Conservation (phyloP, 2,888 invertebrate species). For the Bellardia pandia region DNA sequence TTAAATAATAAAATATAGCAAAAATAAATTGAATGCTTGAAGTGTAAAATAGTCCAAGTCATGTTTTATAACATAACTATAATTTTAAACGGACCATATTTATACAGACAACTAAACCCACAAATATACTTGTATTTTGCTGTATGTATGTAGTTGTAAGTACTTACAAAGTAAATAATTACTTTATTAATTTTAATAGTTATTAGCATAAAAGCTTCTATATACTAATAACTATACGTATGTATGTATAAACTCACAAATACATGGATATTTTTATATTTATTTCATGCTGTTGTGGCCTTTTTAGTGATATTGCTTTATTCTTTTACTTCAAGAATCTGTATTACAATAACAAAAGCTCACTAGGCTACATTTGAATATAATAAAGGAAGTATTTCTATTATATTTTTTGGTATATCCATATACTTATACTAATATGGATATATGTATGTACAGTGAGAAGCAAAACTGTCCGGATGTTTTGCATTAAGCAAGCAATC, state of each 20-base stretch:
- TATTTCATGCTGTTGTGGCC: too few relatives aligned
- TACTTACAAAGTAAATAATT: slow-evolving; percentile 45
- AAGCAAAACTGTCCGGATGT: too few relatives aligned
- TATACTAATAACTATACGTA: neutral
- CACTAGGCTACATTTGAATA: neutral
- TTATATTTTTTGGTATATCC: neutral
- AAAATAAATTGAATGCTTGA: too few relatives aligned
- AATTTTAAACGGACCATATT: too few relatives aligned
- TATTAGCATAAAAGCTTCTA: neutral
- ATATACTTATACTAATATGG: neutral
- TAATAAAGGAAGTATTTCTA: neutral
- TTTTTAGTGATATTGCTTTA: too few relatives aligned
- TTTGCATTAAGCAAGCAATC: neutral
- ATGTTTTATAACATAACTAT: too few relatives aligned
- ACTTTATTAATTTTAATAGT: slow-evolving; percentile 45
- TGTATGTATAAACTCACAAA: neutral
- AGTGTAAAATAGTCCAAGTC: too few relatives aligned
- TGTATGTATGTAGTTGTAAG: neutral
- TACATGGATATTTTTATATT: too few relatives aligned
- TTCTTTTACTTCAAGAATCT: too few relatives aligned
- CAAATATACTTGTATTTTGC: too few relatives aligned
- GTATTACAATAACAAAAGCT: neutral
- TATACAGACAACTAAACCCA: too few relatives aligned
- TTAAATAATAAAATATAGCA: too few relatives aligned
- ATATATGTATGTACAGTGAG: neutral